Conservation (phyloP, 2,113 vertebrate species). For the Myotis brandtii region DNA sequence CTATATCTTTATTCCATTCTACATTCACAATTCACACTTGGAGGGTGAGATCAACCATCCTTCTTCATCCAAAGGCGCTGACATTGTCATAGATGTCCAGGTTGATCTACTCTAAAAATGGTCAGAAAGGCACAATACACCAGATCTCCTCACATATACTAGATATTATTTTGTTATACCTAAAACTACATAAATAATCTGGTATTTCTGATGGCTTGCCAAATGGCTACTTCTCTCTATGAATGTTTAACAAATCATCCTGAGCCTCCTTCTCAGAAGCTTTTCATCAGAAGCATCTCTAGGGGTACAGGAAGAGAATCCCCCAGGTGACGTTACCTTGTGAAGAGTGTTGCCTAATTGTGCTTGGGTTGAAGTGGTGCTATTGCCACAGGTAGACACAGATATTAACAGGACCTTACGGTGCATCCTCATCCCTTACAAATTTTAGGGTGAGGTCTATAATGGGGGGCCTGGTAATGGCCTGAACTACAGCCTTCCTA, state of each 20-base stretch:
- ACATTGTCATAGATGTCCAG: not conserved
- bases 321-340: not conserved
- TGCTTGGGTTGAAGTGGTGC: not conserved
- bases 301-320: not conserved
- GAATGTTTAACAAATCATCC: not conserved
- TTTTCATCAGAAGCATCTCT: not conserved
- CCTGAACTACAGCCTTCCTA: rapidly evolving
- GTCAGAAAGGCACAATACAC: not conserved
- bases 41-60: not conserved
- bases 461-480: not conserved
- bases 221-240: not conserved
- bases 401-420: not conserved
- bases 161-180: not conserved
- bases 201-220: not conserved
- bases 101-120: not conserved
- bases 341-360: not conserved
- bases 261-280: not conserved
- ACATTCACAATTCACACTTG: not conserved
- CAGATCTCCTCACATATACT: not conserved
- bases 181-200: not conserved
- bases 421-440: not conserved
- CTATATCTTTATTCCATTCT: conserved; percentile 33
- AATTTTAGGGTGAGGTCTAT: not conserved
- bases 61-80: not conserved
- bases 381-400: not conserved